A percentile compares a stretch with the other conserved stretches of the same genome.
Evolutionary conservation across 2,888 invertebrate genomes (phyloP).

Genomic region (Pseudococcus jackbeardsleyi): DNA sequence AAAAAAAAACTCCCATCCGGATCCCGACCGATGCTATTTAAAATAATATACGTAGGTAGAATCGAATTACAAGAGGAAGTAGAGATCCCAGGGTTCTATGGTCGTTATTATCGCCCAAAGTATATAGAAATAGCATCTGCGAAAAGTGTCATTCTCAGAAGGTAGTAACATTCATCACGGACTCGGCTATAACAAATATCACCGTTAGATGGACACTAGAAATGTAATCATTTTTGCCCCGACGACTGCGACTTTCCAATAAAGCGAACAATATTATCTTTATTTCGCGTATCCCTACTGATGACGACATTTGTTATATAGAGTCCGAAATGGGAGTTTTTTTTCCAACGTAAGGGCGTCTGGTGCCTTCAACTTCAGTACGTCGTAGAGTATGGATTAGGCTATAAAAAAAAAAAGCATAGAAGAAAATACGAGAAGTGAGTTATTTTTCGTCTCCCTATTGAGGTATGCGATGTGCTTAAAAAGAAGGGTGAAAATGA

Average conservation of each 20-base stretch:
- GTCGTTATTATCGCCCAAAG: slow-evolving; percentile 22
- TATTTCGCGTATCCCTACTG: slow-evolving; percentile 32
- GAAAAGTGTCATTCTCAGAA: slow-evolving; percentile 48
- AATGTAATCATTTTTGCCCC: slow-evolving; percentile 47
- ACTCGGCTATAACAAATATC: slow-evolving; percentile 41
- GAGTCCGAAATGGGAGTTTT: slow-evolving; percentile 27
- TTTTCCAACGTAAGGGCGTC: background rate
- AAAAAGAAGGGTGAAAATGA: slow-evolving; percentile 33
- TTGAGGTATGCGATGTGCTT: background rate
- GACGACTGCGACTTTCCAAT: slow-evolving; percentile 40
- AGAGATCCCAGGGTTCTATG: background rate
- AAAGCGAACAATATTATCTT: slow-evolving; percentile 54
- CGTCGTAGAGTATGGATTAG: background rate
- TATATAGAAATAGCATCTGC: slow-evolving; percentile 29
- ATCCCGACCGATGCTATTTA: background rate
- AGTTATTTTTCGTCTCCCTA: background rate
- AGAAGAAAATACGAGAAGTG: background rate
- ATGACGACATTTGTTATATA: slow-evolving; percentile 54
- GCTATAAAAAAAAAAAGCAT: background rate
- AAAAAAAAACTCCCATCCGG: background rate
- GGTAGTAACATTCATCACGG: slow-evolving; percentile 36
- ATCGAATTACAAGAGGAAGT: slow-evolving; percentile 45
- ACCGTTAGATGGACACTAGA: slow-evolving; percentile 51
- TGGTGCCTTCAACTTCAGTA: slow-evolving; percentile 10
- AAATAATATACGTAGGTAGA: slow-evolving; percentile 31